A percentile compares a stretch with the other conserved stretches of the same genome.
These are phyloP conservation scores for Heloderma charlesbogerti DNA, from an alignment of 2,113 vertebrate genomes.

Conservation along the genomic window DNA sequence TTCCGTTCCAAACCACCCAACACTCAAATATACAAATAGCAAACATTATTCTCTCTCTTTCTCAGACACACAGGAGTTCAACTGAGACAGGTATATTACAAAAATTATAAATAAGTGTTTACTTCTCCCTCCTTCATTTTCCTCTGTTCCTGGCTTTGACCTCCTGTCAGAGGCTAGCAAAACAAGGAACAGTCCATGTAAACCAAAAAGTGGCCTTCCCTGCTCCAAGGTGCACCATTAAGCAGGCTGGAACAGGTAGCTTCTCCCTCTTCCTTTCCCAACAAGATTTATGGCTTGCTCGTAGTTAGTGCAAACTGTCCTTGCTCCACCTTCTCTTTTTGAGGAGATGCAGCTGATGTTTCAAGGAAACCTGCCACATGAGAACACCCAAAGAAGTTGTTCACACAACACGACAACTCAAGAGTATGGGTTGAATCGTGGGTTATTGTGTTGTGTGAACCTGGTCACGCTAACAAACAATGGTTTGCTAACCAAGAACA, in stretches of 20 bases:
- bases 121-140: neutral
- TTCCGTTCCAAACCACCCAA: neutral
- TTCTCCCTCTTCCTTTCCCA: neutral
- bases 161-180: neutral
- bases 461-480: too few relatives aligned
- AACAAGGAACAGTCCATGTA: neutral
- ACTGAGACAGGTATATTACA: too few relatives aligned
- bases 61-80: too few relatives aligned
- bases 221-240: neutral
- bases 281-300: too few relatives aligned
- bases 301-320: neutral
- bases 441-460: too few relatives aligned
- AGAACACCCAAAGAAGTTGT: too few relatives aligned
- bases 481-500: too few relatives aligned
- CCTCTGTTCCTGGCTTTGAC: neutral
- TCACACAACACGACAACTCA: too few relatives aligned
- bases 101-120: neutral
- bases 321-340: neutral
- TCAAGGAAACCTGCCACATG: neutral
- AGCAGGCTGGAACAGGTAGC: neutral
- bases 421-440: neutral
- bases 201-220: too few relatives aligned
- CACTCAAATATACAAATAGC: constrained; percentile 19
- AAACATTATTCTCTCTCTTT: constrained; percentile 21
- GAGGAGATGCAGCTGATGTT: neutral